A percentile compares a stretch with the other conserved stretches of the same genome.
Evolutionary conservation across 2,888 invertebrate species (phyloP).

Genomic region (Ornithoptera priamus): DNA sequence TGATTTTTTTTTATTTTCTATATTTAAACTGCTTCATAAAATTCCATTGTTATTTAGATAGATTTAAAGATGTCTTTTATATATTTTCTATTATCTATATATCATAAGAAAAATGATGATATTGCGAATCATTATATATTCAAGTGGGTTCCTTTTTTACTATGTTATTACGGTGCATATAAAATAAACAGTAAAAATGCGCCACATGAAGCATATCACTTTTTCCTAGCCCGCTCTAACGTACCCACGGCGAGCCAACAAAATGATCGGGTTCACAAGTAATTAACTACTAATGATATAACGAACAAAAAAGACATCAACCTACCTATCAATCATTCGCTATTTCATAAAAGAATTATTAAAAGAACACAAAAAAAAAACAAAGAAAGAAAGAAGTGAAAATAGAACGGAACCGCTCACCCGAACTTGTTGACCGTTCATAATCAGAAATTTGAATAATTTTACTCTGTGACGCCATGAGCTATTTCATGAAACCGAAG

Average conservation of each 20-base stretch:
- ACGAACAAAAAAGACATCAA: constrained; percentile 73
- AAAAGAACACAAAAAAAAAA: constrained; percentile 46
- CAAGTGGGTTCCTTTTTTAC: not conserved
- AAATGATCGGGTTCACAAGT: constrained; percentile 73
- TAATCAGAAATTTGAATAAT: constrained; percentile 70
- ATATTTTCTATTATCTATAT: not conserved
- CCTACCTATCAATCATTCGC: constrained; percentile 72
- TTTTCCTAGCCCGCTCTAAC: constrained; percentile 37
- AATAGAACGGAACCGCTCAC: constrained; percentile 27
- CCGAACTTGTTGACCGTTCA: constrained; percentile 51
- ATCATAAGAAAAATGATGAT: not conserved
- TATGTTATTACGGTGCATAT: constrained; percentile 13
- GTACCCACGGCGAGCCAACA: constrained; percentile 47
- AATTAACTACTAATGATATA: constrained; percentile 74
- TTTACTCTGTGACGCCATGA: constrained; percentile 45
- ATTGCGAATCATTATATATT: constrained; percentile 4
- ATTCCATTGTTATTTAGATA: not conserved
- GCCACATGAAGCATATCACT: constrained; percentile 38
- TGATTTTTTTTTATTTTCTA: too few species aligned
- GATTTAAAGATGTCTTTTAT: too few species aligned
- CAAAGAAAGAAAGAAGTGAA: not conserved
- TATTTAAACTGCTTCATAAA: too few species aligned
- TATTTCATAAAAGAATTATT: constrained; percentile 45
- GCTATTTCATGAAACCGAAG: constrained; percentile 42
- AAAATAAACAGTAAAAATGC: constrained; percentile 35